Conservation (phyloP, 2,888 invertebrate genomes). For the Diadegma fenestrale region DNA sequence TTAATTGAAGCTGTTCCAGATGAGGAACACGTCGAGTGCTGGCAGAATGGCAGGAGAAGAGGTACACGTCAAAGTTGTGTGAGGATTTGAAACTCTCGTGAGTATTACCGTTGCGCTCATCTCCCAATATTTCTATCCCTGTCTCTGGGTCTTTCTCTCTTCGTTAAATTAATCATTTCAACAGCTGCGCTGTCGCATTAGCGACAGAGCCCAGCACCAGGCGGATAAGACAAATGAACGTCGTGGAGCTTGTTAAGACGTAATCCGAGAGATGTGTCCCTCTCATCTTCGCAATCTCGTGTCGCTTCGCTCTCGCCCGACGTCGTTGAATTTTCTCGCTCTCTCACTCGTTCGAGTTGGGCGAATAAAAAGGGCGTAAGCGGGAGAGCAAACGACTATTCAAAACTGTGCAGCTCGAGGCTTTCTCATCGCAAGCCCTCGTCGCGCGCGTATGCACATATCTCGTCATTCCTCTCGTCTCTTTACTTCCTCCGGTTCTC, state of each 20-base stretch:
- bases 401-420: background rate
- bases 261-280: conserved; percentile 83
- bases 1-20: conserved; percentile 6
- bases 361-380: conserved; percentile 6
- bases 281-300: conserved; percentile 74
- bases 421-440: background rate
- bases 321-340: conserved; percentile 51
- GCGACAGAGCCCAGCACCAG: conserved; percentile 75
- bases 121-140: background rate
- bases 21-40: background rate
- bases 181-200: conserved; percentile 83
- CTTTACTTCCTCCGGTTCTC: conserved; percentile 64
- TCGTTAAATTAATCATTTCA: conserved; percentile 84
- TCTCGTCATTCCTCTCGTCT: conserved; percentile 66
- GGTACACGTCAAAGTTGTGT: conserved; percentile 38
- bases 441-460: conserved; percentile 8
- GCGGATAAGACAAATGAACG: conserved; percentile 85
- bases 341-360: conserved; percentile 14
- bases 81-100: conserved; percentile 46
- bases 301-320: conserved; percentile 34
- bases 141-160: conserved; percentile 43
- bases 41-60: conserved; percentile 5
- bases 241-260: conserved; percentile 84
- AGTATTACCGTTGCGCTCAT: conserved; percentile 47
- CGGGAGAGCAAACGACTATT: background rate